Conservation (phyloP, 2,888 invertebrate species). For the Drosophila mimica region DNA sequence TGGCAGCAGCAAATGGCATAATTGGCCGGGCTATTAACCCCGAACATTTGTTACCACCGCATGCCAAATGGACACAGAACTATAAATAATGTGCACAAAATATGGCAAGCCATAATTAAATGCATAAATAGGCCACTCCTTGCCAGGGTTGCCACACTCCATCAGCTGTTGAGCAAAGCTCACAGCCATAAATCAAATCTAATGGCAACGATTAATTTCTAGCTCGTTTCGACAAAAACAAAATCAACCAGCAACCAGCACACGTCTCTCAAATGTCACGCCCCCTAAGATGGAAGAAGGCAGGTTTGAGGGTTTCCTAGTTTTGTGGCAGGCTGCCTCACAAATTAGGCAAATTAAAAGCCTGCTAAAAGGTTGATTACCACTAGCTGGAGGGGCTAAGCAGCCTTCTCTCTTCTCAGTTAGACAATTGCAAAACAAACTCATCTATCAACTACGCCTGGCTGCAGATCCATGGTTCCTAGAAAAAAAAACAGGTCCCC, state of each 20-base stretch:
- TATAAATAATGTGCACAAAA: conserved; percentile 72
- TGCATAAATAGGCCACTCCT: conserved; percentile 28
- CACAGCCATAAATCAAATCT: conserved; percentile 68
- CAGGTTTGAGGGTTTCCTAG: conserved; percentile 9
- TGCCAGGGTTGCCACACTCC: conserved; percentile 19
- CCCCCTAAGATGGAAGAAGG: neutral
- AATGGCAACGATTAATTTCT: conserved; percentile 74
- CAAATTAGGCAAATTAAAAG: conserved; percentile 66
- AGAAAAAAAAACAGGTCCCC: neutral
- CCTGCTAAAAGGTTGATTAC: conserved; percentile 32
- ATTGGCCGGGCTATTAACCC: conserved; percentile 57
- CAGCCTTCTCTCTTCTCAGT: neutral
- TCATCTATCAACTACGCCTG: conserved; percentile 57
- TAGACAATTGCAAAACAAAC: conserved; percentile 39
- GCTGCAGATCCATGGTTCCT: conserved; percentile 17
- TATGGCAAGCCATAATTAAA: conserved; percentile 59
- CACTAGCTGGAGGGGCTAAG: neutral
- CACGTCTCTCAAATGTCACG: conserved; percentile 15
- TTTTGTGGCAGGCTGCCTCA: conserved; percentile 28
- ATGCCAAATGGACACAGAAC: conserved; percentile 49
- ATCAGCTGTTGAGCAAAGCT: conserved; percentile 36
- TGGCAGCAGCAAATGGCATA: conserved; percentile 12
- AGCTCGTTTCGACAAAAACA: conserved; percentile 39
- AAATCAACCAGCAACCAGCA: conserved; percentile 15
- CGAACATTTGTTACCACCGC: conserved; percentile 60